A percentile compares a stretch with the other conserved stretches of the same genome.
Conservation (phyloP, 2,113 vertebrate species). For the Carollia perspicillata region DNA sequence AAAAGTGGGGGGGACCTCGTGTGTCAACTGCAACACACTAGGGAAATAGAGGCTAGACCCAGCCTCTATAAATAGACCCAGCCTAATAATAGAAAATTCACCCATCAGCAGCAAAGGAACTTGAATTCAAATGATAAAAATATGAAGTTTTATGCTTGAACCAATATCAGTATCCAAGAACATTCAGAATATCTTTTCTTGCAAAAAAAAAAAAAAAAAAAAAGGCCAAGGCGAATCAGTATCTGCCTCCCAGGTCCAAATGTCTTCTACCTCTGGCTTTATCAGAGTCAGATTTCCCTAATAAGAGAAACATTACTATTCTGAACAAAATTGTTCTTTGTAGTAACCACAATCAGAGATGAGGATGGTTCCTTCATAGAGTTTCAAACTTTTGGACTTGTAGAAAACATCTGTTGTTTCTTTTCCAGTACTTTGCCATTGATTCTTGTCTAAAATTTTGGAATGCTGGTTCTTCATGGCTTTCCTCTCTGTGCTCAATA, state of each 20-base stretch:
- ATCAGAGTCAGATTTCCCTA: neutral
- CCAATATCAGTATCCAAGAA: neutral
- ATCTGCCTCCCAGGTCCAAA: neutral
- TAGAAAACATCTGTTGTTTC: constrained; percentile 74
- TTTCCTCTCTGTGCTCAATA: constrained; percentile 91
- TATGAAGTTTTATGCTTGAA: neutral
- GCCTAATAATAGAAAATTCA: neutral
- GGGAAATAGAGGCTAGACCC: neutral
- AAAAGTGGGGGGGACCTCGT: neutral
- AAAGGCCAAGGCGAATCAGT: neutral
- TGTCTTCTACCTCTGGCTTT: neutral
- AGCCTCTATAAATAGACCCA: neutral
- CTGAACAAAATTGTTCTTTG: neutral
- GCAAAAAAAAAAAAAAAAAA: neutral
- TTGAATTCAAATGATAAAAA: constrained; percentile 33
- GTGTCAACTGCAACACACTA: neutral
- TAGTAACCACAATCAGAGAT: neutral
- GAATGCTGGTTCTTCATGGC: constrained; percentile 88
- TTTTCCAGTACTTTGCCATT: constrained; percentile 83
- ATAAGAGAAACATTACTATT: neutral
- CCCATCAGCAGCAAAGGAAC: neutral
- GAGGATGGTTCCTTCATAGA: neutral
- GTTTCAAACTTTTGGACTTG: neutral
- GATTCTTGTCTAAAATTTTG: constrained; percentile 89
- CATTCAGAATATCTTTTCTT: neutral